Evolutionary conservation across 2,113 vertebrate genomes (phyloP).

Genomic region (Corythoichthys haematopterus): DNA sequence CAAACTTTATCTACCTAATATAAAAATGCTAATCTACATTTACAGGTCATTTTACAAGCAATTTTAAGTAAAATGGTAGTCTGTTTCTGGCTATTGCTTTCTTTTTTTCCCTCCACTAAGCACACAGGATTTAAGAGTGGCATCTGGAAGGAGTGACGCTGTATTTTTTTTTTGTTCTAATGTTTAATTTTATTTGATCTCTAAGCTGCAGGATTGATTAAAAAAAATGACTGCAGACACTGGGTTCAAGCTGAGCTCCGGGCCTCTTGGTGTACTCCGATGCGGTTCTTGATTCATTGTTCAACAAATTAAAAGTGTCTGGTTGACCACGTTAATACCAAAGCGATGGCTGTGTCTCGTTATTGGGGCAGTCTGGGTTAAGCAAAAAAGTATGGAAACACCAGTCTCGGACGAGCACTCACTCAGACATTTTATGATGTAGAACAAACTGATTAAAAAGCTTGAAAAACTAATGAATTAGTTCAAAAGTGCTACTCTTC

Average conservation of each 20-base stretch:
- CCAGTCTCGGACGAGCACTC: too few species aligned
- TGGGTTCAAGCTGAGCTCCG: slow-evolving; percentile 34
- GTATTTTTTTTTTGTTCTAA: slow-evolving; percentile 14
- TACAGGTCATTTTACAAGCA: slow-evolving; percentile 64
- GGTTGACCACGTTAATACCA: slow-evolving; percentile 63
- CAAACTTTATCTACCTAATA: slow-evolving; percentile 64
- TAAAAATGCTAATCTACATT: slow-evolving; percentile 63
- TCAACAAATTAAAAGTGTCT: slow-evolving; percentile 62
- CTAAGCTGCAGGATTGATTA: slow-evolving; percentile 37
- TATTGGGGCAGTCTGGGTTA: slow-evolving; percentile 10
- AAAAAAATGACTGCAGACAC: slow-evolving; percentile 29
- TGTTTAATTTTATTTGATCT: slow-evolving; percentile 43
- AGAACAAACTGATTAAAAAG: too few species aligned
- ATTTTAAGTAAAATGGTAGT: slow-evolving; percentile 43
- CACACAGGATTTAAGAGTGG: slow-evolving; percentile 35
- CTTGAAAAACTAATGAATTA: too few species aligned
- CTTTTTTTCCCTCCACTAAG: slow-evolving; percentile 29
- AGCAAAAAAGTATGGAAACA: background rate
- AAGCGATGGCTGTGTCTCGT: slow-evolving; percentile 27
- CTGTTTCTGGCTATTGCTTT: slow-evolving; percentile 28
- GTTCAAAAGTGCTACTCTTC: too few species aligned
- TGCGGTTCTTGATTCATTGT: slow-evolving; percentile 60
- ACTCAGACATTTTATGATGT: too few species aligned
- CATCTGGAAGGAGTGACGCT: slow-evolving; percentile 41
- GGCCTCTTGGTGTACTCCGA: slow-evolving; percentile 48